A percentile compares a stretch with the other conserved stretches of the same genome.
Conservation (phyloP, 2,888 invertebrate genomes). For the Tetropium fuscum region DNA sequence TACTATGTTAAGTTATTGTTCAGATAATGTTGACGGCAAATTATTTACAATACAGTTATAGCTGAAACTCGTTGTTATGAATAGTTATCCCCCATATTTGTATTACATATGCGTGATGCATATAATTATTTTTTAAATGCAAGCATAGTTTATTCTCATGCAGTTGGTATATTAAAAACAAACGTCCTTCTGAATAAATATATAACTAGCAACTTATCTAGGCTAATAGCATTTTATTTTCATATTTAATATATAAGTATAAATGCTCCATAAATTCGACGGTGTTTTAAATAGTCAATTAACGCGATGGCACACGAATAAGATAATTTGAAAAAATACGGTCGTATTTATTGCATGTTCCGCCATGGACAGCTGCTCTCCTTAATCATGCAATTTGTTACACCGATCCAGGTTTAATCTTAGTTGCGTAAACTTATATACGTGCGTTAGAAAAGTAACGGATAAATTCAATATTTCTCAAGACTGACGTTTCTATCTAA, state of each 20-base stretch:
- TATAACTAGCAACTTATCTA: background rate
- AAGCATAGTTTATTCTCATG: too few relatives aligned
- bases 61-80: too few relatives aligned
- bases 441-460: too few relatives aligned
- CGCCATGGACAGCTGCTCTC: constrained; percentile 1
- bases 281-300: constrained; percentile 3
- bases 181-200: background rate
- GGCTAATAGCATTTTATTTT: background rate
- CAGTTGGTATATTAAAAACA: too few relatives aligned
- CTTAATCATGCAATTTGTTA: constrained; percentile 4
- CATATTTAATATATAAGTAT: background rate
- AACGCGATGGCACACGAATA: background rate
- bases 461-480: too few relatives aligned
- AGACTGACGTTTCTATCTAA: too few relatives aligned
- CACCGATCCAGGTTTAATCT: constrained; percentile 1
- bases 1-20: too few relatives aligned
- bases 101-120: background rate
- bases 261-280: background rate
- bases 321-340: background rate
- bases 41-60: too few relatives aligned
- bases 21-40: too few relatives aligned
- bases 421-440: background rate
- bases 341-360: constrained; percentile 3
- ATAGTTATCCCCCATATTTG: too few relatives aligned
- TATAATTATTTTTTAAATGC: too few relatives aligned